Base-by-base conservation (phyloP, 1,140 invertebrate genomes). In the Argopecten irradians region DNA sequence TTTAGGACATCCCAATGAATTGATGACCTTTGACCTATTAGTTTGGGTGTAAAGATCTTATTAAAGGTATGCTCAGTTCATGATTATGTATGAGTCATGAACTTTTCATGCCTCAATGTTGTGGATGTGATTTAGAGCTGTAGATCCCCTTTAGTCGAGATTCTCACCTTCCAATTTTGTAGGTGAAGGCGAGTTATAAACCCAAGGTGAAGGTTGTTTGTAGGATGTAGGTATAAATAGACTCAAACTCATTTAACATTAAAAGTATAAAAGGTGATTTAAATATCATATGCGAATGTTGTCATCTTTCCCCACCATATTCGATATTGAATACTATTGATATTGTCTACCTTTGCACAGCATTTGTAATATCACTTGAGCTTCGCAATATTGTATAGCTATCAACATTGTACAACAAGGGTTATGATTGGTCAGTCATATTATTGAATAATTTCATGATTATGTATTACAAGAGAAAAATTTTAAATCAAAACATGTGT, bases 271-370 rank as follows among this genome's bases (percentile, higher is more conserved):
- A n/a, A 71, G 36, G 13, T 5, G 1, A 71, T 22, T 71, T 71
- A 71, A 8, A 71, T 71, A 71, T 71, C 55, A 28, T 28, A n/a
- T 71, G 28, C 22, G 55, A 71, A 28, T 71, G 55, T 71, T 71
- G 55, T 71, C 55, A 71, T 71, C 55, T n/a, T 28, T 71, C 28
- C n/a, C 55, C 55, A 71, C 55, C 55, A 71, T 71, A 71, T 71
- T 71, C 22, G 19, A 46, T 19, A 16, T 46, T 71, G 22, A 71
- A 71, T 28, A 5, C 16, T 28, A 71, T 71, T 28, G 55, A 71
- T 71, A 71, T 71, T 71, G 55, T 71, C 55, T 28, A 71, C 55
- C 55, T 71, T 22, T 71, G 55, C 55, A 71, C 55, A 71, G 55
- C 55, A 71, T 71, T 71, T 71, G 55, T 71, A 71, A 28, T 22